Percentiles rank a stretch among this genome's conserved stretches.
phyloP scores from a whole-genome alignment of 2,888 invertebrate species.

The Brachylomia viminalis region DNA sequence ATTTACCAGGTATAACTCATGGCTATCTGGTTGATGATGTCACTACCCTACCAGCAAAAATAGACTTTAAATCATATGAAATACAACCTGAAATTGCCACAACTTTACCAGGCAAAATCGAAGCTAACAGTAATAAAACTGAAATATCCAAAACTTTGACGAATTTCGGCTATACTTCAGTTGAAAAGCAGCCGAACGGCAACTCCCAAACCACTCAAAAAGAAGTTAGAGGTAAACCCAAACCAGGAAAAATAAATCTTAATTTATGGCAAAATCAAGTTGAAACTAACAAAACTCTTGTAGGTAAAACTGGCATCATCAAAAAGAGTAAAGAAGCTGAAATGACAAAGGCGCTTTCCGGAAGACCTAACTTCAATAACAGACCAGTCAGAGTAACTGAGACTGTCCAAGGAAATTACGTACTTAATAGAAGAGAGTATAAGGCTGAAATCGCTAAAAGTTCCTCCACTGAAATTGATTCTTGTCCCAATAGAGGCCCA shows the following conservation, averaged over 20 bases:
- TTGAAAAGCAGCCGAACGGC: slow-evolving; percentile 14
- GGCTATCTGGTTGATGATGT: slow-evolving; percentile 7
- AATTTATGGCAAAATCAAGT: slow-evolving; percentile 59
- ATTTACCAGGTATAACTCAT: neutral
- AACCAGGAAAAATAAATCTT: slow-evolving; percentile 60
- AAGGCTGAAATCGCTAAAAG: slow-evolving; percentile 30
- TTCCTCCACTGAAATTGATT: neutral
- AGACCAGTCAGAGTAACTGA: slow-evolving; percentile 10
- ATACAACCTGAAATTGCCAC: slow-evolving; percentile 11
- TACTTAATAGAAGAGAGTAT: slow-evolving; percentile 6
- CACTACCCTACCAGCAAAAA: neutral
- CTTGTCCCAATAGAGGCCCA: neutral
- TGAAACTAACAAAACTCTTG: slow-evolving; percentile 51
- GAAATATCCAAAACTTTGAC: slow-evolving; percentile 33
- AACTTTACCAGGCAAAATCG: slow-evolving; percentile 15
- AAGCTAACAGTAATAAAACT: neutral
- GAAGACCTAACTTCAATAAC: slow-evolving; percentile 31
- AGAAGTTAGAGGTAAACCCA: slow-evolving; percentile 27
- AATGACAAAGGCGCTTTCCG: slow-evolving; percentile 31
- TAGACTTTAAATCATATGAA: slow-evolving; percentile 25
- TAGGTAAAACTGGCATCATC: slow-evolving; percentile 27
- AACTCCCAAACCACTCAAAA: slow-evolving; percentile 8
- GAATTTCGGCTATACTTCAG: slow-evolving; percentile 23
- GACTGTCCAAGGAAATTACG: slow-evolving; percentile 2
- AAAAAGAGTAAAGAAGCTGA: slow-evolving; percentile 44